Base-by-base conservation (phyloP, 2,888 invertebrate genomes). In the Andrena haemorrhoa region DNA sequence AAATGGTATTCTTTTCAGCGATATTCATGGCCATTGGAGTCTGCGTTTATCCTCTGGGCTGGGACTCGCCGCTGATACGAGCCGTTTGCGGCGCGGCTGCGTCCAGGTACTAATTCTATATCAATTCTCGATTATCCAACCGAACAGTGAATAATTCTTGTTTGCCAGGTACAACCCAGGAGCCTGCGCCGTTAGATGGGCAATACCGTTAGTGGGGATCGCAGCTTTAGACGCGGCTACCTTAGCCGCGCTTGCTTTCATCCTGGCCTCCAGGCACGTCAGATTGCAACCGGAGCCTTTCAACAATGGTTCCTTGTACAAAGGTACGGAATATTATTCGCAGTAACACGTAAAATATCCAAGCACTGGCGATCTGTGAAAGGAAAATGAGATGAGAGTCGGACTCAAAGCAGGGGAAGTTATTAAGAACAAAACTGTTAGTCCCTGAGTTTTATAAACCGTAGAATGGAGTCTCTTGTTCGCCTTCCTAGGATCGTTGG, bases 151-250 rank as follows among this genome's bases (percentile, higher is more conserved):
- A 20, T 35, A 33, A 26, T 29, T 26, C 76, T 72, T 23, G 5
- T 77, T 79, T 23, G n/a, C 0, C 23, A 93, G 94, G 76, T 95
- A 94, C 91, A 94, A 95, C 91, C 92, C 96, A 91, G 99, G 98
- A 51, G 96, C 97, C 31, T 99, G 99, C 93, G 97, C 97, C 83
- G 96, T 99, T 73, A 96, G 98, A 90, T 98, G 98, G 98, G 98
- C 98, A 4, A 98, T 98, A 94, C 96, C 98, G 12, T 95, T 99
- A 89, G 98, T 98, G 6, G 97, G 98, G 80, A 98, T 99, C 83
- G 98, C 97, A 0, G 97, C 98, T 74, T 94, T 97, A 87, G 98
- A 98, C 93, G 98, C 98, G 71, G 95, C 97, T 70, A 98, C 98
- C 81, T 95, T 98, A 84, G 96, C 98, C 0, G 97, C 97, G 0